phyloP scores from a whole-genome alignment of 2,888 invertebrate genomes.

The Apomyelois bistriatella region DNA sequence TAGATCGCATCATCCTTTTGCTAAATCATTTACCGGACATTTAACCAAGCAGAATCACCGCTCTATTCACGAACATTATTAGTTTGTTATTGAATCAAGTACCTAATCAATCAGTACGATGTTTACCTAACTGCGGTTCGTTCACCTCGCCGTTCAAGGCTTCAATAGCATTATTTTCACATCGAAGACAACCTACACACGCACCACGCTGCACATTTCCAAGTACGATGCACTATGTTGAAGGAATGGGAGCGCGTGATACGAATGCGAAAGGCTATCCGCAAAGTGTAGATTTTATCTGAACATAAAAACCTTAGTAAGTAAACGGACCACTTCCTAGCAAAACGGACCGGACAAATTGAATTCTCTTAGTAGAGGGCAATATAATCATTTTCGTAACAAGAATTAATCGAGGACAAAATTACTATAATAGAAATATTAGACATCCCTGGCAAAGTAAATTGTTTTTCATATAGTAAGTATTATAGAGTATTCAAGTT shows the following conservation, averaged over 20 bases:
- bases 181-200: conserved; percentile 57
- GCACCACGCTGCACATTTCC: conserved; percentile 63
- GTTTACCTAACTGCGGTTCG: conserved; percentile 56
- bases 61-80: conserved; percentile 34
- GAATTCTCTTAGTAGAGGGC: conserved; percentile 51
- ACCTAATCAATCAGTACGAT: conserved; percentile 59
- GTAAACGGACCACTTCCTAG: conserved; percentile 49
- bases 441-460: conserved; percentile 9
- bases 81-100: conserved; percentile 42
- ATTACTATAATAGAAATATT: conserved; percentile 28
- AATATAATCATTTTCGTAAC: conserved; percentile 45
- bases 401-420: conserved; percentile 36
- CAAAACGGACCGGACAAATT: conserved; percentile 55
- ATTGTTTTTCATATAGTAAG: conserved; percentile 14
- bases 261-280: conserved; percentile 60
- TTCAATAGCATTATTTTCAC: conserved; percentile 57
- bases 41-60: conserved; percentile 37
- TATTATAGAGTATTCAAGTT: conserved; percentile 13
- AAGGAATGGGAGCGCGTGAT: conserved; percentile 71
- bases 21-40: conserved; percentile 37
- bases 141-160: conserved; percentile 68
- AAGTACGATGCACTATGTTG: conserved; percentile 71
- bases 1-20: conserved; percentile 18
- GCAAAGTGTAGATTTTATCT: conserved; percentile 59
- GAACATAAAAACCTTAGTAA: conserved; percentile 46